phyloP scores from a whole-genome alignment of 2,888 invertebrate species.

The Polydrusus pterygomalis region DNA sequence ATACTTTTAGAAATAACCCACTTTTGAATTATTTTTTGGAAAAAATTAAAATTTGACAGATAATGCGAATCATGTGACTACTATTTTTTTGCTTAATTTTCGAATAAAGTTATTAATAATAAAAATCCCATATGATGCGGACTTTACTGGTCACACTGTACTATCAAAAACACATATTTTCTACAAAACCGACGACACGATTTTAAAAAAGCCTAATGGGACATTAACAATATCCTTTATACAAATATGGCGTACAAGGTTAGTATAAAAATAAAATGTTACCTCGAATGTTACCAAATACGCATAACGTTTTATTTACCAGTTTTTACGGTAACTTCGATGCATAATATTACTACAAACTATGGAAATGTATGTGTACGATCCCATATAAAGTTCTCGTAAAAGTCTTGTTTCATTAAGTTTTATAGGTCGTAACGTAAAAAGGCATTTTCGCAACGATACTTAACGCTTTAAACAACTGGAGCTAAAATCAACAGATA shows the following conservation, averaged over 20 bases:
- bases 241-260: background rate
- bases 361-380: conserved; percentile 18
- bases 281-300: conserved; percentile 34
- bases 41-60: too few species aligned
- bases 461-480: background rate
- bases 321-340: conserved; percentile 37
- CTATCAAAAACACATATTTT: background rate
- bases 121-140: too few species aligned
- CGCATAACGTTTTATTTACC: conserved; percentile 37
- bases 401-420: conserved; percentile 39
- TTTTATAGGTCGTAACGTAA: conserved; percentile 36
- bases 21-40: too few species aligned
- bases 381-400: conserved; percentile 37
- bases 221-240: conserved; percentile 3
- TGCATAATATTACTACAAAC: conserved; percentile 47
- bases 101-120: too few species aligned
- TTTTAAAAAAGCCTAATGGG: background rate
- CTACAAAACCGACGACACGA: background rate
- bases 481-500: too few species aligned
- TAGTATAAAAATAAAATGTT: background rate
- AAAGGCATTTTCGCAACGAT: conserved; percentile 25
- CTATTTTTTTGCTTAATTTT: too few species aligned
- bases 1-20: too few species aligned
- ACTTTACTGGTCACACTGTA: too few species aligned
- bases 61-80: too few species aligned